Conservation (phyloP, 2,888 invertebrate species). For the Amphipyra berbera region DNA sequence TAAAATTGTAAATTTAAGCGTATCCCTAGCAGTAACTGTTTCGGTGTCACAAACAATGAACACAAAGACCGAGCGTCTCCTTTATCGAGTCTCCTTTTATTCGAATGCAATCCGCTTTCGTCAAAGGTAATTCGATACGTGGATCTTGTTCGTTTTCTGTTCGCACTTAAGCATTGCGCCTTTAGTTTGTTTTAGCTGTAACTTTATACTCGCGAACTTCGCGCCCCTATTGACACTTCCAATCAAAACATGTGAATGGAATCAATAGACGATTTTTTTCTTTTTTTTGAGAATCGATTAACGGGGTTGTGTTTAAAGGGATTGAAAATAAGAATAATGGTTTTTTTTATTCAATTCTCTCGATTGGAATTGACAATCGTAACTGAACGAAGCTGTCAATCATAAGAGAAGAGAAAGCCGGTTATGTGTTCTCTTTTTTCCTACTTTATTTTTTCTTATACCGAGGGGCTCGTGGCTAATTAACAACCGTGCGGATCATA, state of each 20-base stretch:
- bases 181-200: conserved; percentile 85
- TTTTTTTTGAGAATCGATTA: conserved; percentile 37
- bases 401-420: too few relatives aligned
- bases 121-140: conserved; percentile 87
- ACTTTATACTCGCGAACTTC: conserved; percentile 80
- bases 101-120: conserved; percentile 82
- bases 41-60: conserved; percentile 52
- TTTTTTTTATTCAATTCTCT: conserved; percentile 1
- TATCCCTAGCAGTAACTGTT: conserved; percentile 44
- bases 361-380: background rate
- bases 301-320: conserved; percentile 23
- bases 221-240: conserved; percentile 88
- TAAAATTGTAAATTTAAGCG: background rate
- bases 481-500: too few relatives aligned
- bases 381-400: background rate
- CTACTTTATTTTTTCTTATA: too few relatives aligned
- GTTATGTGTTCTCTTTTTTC: too few relatives aligned
- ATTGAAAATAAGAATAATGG: conserved; percentile 15
- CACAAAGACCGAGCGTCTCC: conserved; percentile 56
- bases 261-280: conserved; percentile 49
- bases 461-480: too few relatives aligned
- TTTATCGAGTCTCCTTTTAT: conserved; percentile 73
- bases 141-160: conserved; percentile 85
- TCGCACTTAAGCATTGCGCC: conserved; percentile 86
- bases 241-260: conserved; percentile 82